Base-by-base conservation (phyloP, 2,797 vertebrate genomes). In the Tragelaphus eurycerus region DNA sequence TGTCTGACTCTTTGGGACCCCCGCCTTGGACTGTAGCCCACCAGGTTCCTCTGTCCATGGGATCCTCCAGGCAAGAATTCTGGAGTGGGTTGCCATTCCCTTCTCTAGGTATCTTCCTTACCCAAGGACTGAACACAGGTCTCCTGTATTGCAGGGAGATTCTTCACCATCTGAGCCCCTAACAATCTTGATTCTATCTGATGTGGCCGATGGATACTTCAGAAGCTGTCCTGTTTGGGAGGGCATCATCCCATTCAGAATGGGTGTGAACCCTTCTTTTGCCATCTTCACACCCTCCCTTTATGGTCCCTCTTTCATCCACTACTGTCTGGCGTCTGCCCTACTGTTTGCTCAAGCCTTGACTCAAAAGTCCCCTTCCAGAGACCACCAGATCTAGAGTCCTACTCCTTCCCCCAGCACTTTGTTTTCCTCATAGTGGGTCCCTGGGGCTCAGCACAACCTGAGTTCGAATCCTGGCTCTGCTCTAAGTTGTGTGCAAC, bases 271-370 rank as follows among this genome's bases (percentile, higher is more conserved):
- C n/a, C 7, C 10, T 90, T 59, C 27, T 60, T 34, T 55, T 23
- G 19, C 12, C 21, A 6, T 81, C 43, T 78, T 86, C 5, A 15
- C 21, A 8, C 7, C 19, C 12, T 74, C 13, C 7, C 1, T 38
- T 46, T 23, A 2, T 29, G 4, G 17, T 55, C 21, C 34, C 25
- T 43, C 2, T n/a, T 13, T 19, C 17, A 59, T 52, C 29, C 3
- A 16, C 57, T 3, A 1, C 59, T 23, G 1, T 27, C 55, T n/a
- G 48, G 25, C 8, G 0, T 17, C 27, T 17, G 46, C 23, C n/a
- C 19, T 16, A 6, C 27, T n/a, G 17, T n/a, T 31, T 0, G 0
- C 31, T 86, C n/a, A 31, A 76, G 13, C 2, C 82, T 67, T n/a
- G 57, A 23, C n/a, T 83, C 82, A 25, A 23, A n/a, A 79, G 4